These are phyloP conservation scores for Pangasianodon gigas DNA, from an alignment of 2,113 vertebrate species.

Conservation along the genomic window DNA sequence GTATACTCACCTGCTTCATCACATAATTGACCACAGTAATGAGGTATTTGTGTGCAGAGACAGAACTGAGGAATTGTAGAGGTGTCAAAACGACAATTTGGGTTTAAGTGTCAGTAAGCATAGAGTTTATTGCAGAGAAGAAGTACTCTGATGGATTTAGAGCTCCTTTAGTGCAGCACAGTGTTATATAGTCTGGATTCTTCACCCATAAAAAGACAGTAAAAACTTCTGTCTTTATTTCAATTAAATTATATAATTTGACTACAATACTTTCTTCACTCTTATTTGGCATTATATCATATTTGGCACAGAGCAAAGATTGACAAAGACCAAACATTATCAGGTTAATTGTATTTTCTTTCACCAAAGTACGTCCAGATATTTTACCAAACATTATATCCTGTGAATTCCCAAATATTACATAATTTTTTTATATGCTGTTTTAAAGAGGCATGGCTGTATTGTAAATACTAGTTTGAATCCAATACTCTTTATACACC, in stretches of 20 bases:
- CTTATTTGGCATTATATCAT: background rate
- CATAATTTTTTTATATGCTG: background rate
- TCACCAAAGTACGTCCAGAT: background rate
- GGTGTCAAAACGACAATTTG: background rate
- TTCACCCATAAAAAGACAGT: background rate
- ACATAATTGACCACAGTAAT: background rate
- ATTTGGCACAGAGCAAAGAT: background rate
- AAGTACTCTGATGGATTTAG: background rate
- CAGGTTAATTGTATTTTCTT: background rate
- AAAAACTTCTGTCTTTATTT: background rate
- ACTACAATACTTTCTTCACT: background rate
- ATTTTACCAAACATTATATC: background rate
- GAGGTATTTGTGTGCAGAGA: background rate
- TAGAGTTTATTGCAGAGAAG: background rate
- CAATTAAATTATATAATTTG: background rate
- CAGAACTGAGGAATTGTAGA: background rate
- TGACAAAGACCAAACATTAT: background rate
- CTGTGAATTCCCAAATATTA: background rate
- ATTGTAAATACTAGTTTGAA: background rate
- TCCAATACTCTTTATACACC: background rate
- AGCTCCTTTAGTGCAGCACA: background rate
- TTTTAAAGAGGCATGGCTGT: background rate
- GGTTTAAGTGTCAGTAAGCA: background rate
- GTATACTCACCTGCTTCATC: constrained; percentile 1
- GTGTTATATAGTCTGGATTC: background rate